phyloP scores from a whole-genome alignment of 1,140 invertebrate genomes.

The Laupala kohalensis region DNA sequence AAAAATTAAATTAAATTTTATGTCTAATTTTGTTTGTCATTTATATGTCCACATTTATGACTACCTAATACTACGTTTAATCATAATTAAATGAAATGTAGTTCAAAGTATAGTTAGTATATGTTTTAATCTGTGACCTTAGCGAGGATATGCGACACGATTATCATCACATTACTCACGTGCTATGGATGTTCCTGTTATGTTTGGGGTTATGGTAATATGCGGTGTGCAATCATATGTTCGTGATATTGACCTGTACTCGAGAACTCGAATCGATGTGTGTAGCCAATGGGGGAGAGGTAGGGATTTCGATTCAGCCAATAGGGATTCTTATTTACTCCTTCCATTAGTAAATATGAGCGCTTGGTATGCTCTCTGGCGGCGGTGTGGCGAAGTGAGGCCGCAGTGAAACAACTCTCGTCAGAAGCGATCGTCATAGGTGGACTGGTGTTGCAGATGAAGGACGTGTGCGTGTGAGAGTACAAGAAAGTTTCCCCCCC shows the following conservation, averaged over 20 bases:
- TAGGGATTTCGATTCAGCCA: neutral
- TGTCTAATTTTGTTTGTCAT: too few relatives aligned
- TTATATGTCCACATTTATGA: too few relatives aligned
- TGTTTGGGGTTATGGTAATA: neutral
- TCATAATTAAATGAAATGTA: too few relatives aligned
- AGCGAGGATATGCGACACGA: too few relatives aligned
- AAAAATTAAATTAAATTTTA: too few relatives aligned
- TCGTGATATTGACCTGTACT: neutral
- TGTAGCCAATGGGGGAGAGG: neutral
- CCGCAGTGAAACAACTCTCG: constrained; percentile 12
- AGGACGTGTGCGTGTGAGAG: constrained; percentile 15
- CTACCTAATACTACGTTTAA: too few relatives aligned
- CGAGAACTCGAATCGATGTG: neutral
- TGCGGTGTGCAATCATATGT: neutral
- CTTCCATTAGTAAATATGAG: neutral
- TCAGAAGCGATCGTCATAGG: constrained; percentile 14
- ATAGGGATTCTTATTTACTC: neutral
- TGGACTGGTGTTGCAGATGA: constrained; percentile 15
- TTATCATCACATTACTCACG: too few relatives aligned
- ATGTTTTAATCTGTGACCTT: too few relatives aligned
- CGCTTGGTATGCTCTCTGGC: constrained; percentile 10
- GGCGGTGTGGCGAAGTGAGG: constrained; percentile 5
- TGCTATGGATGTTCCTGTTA: too few relatives aligned
- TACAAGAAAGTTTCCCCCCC: constrained; percentile 12
- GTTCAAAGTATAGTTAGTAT: too few relatives aligned